Conservation (phyloP, 2,113 vertebrate species). For the Tilapia sparmanii region DNA sequence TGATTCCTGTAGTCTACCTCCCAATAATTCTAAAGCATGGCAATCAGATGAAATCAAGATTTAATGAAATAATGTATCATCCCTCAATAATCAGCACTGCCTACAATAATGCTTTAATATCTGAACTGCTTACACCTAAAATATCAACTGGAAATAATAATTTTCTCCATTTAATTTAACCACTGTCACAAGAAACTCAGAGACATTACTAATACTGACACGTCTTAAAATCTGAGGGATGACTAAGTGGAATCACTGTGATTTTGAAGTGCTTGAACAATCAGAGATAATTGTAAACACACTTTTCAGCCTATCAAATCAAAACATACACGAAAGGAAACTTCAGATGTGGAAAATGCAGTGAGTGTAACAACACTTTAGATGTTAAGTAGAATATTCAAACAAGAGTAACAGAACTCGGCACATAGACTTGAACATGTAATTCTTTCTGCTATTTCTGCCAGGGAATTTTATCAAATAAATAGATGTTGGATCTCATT, state of each 20-base stretch:
- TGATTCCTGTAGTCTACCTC: neutral
- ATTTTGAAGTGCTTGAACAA: neutral
- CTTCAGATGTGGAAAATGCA: neutral
- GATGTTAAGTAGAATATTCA: neutral
- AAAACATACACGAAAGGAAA: neutral
- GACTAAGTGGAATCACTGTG: neutral
- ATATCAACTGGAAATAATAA: neutral
- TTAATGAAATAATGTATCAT: neutral
- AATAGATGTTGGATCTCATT: neutral
- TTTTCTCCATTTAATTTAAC: neutral
- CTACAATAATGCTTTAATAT: neutral
- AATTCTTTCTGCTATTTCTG: neutral
- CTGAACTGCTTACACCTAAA: neutral
- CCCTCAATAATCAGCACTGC: neutral
- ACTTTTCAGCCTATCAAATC: neutral
- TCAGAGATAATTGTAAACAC: neutral
- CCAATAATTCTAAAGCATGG: neutral
- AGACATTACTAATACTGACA: fast-evolving
- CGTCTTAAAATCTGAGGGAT: neutral
- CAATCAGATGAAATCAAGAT: neutral
- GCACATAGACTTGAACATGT: neutral
- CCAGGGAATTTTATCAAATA: neutral
- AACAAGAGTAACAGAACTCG: fast-evolving
- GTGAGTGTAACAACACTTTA: neutral
- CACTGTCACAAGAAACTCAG: neutral